Conservation (phyloP, 1,140 invertebrate species). For the Paraescarpia echinospica region DNA sequence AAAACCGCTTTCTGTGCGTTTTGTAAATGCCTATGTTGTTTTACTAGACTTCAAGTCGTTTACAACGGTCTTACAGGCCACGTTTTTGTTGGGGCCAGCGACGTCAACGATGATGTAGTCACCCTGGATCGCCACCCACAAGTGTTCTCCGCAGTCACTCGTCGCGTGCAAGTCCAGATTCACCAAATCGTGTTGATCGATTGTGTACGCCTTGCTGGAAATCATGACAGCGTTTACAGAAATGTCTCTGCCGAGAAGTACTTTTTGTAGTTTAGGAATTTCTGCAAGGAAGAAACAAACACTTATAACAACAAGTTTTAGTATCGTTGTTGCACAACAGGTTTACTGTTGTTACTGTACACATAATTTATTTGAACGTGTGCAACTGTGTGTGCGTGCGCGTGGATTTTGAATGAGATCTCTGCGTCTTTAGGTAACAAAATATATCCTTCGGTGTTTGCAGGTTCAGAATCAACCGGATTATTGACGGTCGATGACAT, state of each 20-base stretch:
- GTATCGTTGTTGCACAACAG: neutral
- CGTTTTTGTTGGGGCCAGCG: too few species aligned
- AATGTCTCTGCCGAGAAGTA: neutral
- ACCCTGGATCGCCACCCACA: neutral
- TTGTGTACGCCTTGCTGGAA: neutral
- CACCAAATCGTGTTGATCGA: neutral
- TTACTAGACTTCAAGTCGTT: neutral
- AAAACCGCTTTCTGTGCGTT: too few species aligned
- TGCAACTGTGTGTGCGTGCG: too few species aligned
- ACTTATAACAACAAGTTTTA: neutral
- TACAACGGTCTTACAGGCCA: neutral
- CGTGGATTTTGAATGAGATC: too few species aligned
- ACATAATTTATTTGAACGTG: too few species aligned
- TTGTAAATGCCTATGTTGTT: neutral
- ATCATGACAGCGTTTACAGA: neutral
- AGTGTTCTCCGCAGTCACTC: neutral
- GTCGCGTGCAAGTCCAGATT: neutral
- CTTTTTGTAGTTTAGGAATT: neutral
- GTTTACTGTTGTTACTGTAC: neutral
- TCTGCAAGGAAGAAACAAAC: neutral
- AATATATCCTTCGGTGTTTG: too few species aligned
- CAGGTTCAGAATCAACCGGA: too few species aligned
- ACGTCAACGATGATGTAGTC: neutral
- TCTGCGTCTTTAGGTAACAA: too few species aligned
- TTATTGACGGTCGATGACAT: too few species aligned